A percentile compares a stretch with the other conserved stretches of the same genome.
Conservation (phyloP, 2,888 invertebrate genomes). For the Acleris cristana region DNA sequence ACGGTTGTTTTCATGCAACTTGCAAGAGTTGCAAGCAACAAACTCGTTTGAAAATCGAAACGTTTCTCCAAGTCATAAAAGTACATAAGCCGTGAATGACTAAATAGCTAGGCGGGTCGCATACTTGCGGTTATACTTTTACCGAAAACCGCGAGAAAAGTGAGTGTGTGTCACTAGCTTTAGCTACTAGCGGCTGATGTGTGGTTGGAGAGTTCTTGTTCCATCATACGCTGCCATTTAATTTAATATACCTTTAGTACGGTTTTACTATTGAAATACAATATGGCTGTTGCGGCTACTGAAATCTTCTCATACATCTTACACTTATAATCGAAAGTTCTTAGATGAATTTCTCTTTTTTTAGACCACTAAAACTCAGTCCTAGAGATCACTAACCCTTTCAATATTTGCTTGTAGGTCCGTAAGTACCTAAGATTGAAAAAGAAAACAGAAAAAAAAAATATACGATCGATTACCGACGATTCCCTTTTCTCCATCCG, state of each 20-base stretch:
- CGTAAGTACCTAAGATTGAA: too few relatives aligned
- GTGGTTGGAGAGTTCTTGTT: constrained; percentile 54
- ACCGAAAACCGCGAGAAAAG: constrained; percentile 60
- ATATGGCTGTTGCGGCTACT: background rate
- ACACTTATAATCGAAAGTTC: background rate
- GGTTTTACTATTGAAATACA: too few relatives aligned
- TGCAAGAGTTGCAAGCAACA: constrained; percentile 20
- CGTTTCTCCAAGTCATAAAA: constrained; percentile 4
- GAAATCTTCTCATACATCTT: background rate
- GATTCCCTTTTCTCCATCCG: background rate
- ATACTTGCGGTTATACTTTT: constrained; percentile 62
- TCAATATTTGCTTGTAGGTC: too few relatives aligned
- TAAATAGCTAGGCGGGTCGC: constrained; percentile 51
- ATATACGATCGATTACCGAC: too few relatives aligned
- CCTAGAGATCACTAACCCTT: too few relatives aligned
- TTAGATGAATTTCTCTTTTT: too few relatives aligned
- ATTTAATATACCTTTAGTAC: constrained; percentile 11
- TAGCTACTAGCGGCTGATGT: constrained; percentile 64
- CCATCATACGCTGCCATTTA: constrained; percentile 20
- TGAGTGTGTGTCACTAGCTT: constrained; percentile 64
- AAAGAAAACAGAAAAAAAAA: too few relatives aligned
- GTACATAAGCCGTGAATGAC: constrained; percentile 44
- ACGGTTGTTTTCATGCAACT: constrained; percentile 11
- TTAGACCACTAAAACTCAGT: too few relatives aligned
- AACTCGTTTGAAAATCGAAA: constrained; percentile 14